Conservation (phyloP, 2,888 invertebrate species). For the Nephrotoma flavescens region DNA sequence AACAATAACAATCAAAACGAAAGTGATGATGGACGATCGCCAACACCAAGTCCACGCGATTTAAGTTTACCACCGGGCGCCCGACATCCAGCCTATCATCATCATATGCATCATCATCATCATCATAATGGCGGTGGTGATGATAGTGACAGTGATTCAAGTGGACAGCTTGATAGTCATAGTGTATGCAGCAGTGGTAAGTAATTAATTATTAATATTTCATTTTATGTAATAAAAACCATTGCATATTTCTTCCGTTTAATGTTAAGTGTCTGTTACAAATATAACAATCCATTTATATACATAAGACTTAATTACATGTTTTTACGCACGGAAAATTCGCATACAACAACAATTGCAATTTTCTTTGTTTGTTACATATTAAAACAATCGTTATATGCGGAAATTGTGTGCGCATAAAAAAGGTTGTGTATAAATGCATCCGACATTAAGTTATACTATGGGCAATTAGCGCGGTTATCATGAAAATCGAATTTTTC, state of each 20-base stretch:
- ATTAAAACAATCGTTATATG: background rate
- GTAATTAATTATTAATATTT: background rate
- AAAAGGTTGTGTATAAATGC: background rate
- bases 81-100: slow-evolving; percentile 15
- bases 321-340: background rate
- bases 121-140: slow-evolving; percentile 31
- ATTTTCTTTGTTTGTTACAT: background rate
- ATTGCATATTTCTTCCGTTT: background rate
- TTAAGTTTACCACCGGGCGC: slow-evolving; percentile 21
- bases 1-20: slow-evolving; percentile 15
- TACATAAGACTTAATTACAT: background rate
- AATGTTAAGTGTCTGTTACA: background rate
- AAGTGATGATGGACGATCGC: slow-evolving; percentile 27
- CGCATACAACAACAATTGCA: background rate
- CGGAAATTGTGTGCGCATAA: background rate
- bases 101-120: slow-evolving; percentile 15
- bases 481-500: background rate
- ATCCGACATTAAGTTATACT: background rate
- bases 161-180: slow-evolving; percentile 24
- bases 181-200: slow-evolving; percentile 20
- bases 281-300: background rate
- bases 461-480: background rate
- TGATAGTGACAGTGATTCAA: slow-evolving; percentile 32
- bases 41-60: slow-evolving; percentile 25
- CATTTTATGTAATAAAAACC: background rate